Conservation (phyloP, 2,797 vertebrate species). For the Pseudochirops cupreus region DNA sequence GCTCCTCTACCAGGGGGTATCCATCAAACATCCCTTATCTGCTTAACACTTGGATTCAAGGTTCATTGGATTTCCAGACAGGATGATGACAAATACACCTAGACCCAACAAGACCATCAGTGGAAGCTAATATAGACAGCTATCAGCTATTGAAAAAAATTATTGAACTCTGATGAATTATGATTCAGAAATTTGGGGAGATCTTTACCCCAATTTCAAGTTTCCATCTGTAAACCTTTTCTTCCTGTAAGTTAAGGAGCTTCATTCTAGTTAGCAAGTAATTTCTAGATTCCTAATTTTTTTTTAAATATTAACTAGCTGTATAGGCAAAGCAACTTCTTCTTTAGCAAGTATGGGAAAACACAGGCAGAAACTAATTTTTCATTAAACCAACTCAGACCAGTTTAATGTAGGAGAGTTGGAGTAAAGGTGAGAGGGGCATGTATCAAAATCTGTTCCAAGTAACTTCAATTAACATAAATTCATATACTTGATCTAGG, state of each 20-base stretch:
- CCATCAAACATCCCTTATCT: not conserved
- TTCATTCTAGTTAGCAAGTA: slow-evolving; percentile 26
- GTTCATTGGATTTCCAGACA: not conserved
- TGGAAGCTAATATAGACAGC: not conserved
- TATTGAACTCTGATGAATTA: not conserved
- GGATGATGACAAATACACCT: not conserved
- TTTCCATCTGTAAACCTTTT: slow-evolving; percentile 2
- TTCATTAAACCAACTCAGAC: not conserved
- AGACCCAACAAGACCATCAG: not conserved
- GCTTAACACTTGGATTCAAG: not conserved
- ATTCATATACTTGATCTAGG: slow-evolving; percentile 40
- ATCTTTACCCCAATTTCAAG: not conserved
- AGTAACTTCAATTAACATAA: slow-evolving; percentile 29
- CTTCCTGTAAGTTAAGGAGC: slow-evolving; percentile 38
- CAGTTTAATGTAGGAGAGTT: not conserved
- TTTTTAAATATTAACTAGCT: slow-evolving; percentile 28
- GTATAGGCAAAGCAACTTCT: slow-evolving; percentile 21
- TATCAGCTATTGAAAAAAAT: not conserved
- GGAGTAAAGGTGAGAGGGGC: not conserved
- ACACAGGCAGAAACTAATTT: not conserved
- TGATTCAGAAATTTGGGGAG: not conserved
- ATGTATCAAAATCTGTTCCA: not conserved
- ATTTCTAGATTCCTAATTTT: slow-evolving; percentile 34
- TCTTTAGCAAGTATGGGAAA: not conserved
- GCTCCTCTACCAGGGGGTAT: not conserved